Evolutionary conservation across 2,888 invertebrate genomes (phyloP).

Genomic region (Chymomyza procnemis): DNA sequence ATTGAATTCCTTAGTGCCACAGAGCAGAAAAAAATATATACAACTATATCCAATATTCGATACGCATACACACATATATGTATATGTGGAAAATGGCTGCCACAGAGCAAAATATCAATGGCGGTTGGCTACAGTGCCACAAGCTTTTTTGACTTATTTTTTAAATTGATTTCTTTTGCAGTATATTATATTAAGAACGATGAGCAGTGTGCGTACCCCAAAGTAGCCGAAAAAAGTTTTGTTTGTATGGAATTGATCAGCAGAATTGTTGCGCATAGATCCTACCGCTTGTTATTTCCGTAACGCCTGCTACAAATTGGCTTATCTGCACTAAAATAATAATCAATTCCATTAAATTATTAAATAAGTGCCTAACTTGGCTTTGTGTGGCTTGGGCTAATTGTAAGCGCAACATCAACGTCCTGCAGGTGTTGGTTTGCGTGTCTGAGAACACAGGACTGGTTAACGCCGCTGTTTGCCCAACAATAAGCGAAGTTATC

Average conservation of each 20-base stretch:
- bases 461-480: background rate
- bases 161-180: constrained; percentile 61
- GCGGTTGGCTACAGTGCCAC: background rate
- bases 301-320: constrained; percentile 34
- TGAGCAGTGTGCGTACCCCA: constrained; percentile 10
- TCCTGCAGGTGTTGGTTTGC: constrained; percentile 11
- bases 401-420: background rate
- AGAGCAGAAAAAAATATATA: constrained; percentile 54
- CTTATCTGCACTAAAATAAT: constrained; percentile 65
- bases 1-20: constrained; percentile 62
- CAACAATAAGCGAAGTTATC: constrained; percentile 6
- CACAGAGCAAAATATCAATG: constrained; percentile 11
- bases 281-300: constrained; percentile 8
- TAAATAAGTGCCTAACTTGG: constrained; percentile 43
- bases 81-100: constrained; percentile 50
- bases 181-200: constrained; percentile 42
- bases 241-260: constrained; percentile 30
- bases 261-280: constrained; percentile 26
- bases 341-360: constrained; percentile 71
- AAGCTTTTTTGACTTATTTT: constrained; percentile 40
- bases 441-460: background rate
- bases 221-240: constrained; percentile 16
- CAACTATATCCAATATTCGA: background rate
- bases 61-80: background rate
- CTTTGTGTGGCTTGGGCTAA: constrained; percentile 51